Evolutionary conservation across 2,888 invertebrate genomes (phyloP), one percentile per base, ranked within the genome.

Genomic region (Pheosia gnoma): DNA sequence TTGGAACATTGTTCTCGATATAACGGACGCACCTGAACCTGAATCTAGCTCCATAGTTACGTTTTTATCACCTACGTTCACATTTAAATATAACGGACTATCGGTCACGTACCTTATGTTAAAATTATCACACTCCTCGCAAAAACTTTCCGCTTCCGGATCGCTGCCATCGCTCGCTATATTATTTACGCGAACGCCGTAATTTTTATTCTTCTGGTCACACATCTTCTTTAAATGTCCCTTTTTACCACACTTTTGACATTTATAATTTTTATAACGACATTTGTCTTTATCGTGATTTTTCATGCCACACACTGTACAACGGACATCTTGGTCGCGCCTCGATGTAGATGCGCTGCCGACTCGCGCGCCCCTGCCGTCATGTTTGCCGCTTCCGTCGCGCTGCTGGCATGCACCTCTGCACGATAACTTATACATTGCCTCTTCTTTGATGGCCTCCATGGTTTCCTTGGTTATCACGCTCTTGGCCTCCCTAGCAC

Each of bases 1-100:
- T 45, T 45, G 39, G 39, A 39, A 6, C 4, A 39, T 4, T 59
- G 43, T 53, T 54, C 53, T 43, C n/a, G 59, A 54, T 25, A 59
- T 59, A 11, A 59, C 54, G 10, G 54, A 54, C 11, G 43, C 53
- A 7, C 52, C 53, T 36, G 59, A 53, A 11, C 59, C 47, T 0
- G 53, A 52, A 54, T 59, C 59, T 25, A 59, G 52, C 54, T 59
- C 59, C 53, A 59, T 53, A 55, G 37, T 47, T 10, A 55, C 4
- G 0, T 54, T 9, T 4, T 37, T 47, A 6, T 53, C 54, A 59
- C 54, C 45, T 43, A 59, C 59, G 38, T 7, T 37, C 8, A 59
- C 59, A 47, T 41, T 37, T 47, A 53, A 54, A 45, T 43, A 45
- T 53, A 55, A 43, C 10, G 59, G 54, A 36, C 54, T 54, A n/a